A percentile compares a stretch with the other conserved stretches of the same genome.
Evolutionary conservation across 1,140 invertebrate genomes (phyloP).

Genomic region (Stratiolaelaps scimitus): DNA sequence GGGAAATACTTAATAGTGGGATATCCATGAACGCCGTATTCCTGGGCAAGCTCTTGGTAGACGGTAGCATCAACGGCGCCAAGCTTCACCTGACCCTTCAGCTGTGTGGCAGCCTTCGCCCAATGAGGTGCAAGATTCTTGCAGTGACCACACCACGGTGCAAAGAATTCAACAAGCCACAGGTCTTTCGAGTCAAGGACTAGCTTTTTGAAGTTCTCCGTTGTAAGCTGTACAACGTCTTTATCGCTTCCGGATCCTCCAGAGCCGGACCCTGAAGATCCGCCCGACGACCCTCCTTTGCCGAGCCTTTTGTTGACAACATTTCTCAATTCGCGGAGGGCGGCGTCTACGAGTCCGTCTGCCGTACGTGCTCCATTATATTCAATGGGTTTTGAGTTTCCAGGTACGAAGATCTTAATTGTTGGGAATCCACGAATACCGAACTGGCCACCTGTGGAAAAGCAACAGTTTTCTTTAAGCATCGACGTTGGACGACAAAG

Average conservation of each 20-base stretch:
- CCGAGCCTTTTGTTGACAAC: slow-evolving; percentile 55
- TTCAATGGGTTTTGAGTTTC: slow-evolving; percentile 73
- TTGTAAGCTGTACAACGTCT: slow-evolving; percentile 83
- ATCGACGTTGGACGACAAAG: too few relatives aligned
- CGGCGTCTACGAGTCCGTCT: slow-evolving; percentile 68
- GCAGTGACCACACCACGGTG: slow-evolving; percentile 92
- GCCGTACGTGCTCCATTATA: slow-evolving; percentile 76
- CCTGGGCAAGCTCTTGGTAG: slow-evolving; percentile 56
- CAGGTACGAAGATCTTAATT: slow-evolving; percentile 79
- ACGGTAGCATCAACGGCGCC: slow-evolving; percentile 93
- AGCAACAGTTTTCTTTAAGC: too few relatives aligned
- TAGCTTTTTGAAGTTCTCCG: slow-evolving; percentile 79
- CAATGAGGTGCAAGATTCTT: slow-evolving; percentile 90
- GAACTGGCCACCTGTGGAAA: slow-evolving; percentile 52
- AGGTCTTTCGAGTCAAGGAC: slow-evolving; percentile 80
- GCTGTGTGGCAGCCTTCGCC: slow-evolving; percentile 77
- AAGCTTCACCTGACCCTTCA: slow-evolving; percentile 83
- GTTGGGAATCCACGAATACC: slow-evolving; percentile 85
- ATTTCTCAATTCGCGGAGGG: slow-evolving; percentile 54
- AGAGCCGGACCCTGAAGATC: slow-evolving; percentile 33
- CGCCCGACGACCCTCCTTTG: slow-evolving; percentile 42
- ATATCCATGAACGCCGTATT: slow-evolving; percentile 65
- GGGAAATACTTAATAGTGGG: slow-evolving; percentile 94
- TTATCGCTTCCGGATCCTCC: slow-evolving; percentile 43
- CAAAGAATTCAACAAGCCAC: slow-evolving; percentile 94